These are phyloP conservation scores for Hydra vulgaris DNA, from an alignment of 30 jellyfish, hydroid and myxozoan species.

Conservation along the genomic window DNA sequence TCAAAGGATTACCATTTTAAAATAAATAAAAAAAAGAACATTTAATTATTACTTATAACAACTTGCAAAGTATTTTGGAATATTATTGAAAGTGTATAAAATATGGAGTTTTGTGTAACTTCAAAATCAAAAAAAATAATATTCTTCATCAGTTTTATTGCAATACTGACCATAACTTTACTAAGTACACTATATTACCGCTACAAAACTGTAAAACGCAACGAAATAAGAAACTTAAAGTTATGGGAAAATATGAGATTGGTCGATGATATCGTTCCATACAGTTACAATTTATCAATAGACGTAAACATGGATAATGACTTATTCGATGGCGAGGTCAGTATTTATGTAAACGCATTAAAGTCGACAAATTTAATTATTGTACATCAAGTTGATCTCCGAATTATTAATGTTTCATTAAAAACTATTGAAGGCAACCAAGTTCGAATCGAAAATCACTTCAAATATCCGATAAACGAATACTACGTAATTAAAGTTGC, in stretches of 20 bases:
- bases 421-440: slow-evolving; percentile 1
- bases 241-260: slow-evolving; percentile 52
- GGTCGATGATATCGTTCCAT: slow-evolving; percentile 55
- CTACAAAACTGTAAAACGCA: neutral
- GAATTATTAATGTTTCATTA: slow-evolving; percentile 9
- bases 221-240: neutral
- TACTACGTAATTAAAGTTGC: slow-evolving; percentile 34
- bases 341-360: slow-evolving; percentile 19
- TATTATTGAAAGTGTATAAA: neutral
- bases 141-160: neutral
- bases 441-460: neutral
- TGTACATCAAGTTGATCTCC: slow-evolving; percentile 40
- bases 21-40: too few species aligned
- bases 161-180: neutral
- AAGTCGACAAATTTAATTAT: slow-evolving; percentile 28
- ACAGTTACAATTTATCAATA: slow-evolving; percentile 34
- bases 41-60: too few species aligned
- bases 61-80: too few species aligned
- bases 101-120: neutral
- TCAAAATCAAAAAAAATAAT: neutral
- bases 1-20: too few species aligned
- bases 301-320: slow-evolving; percentile 39
- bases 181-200: neutral
- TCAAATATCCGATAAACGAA: slow-evolving; percentile 13
- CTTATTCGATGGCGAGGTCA: slow-evolving; percentile 45